Percentiles rank a stretch among this genome's conserved stretches.
These are phyloP conservation scores for Macrotus californicus DNA, from an alignment of 2,113 vertebrate genomes.

Conservation along the genomic window DNA sequence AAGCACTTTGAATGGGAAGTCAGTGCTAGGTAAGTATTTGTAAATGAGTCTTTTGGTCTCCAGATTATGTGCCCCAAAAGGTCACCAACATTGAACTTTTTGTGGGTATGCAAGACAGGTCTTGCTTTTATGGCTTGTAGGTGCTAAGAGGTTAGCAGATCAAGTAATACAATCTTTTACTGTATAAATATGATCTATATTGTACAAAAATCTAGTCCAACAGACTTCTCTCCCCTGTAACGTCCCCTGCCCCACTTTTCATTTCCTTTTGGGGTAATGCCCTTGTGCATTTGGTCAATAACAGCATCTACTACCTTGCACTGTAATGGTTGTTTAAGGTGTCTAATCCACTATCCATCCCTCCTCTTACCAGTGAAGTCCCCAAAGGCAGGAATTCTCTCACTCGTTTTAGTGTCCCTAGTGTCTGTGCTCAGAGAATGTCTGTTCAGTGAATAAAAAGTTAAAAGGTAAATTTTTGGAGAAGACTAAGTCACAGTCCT, in stretches of 20 bases:
- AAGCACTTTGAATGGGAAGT: conserved; percentile 3
- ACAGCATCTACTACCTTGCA: background rate
- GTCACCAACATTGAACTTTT: conserved; percentile 65
- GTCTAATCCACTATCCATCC: background rate
- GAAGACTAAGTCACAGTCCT: background rate
- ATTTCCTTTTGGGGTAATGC: background rate
- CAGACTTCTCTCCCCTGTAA: background rate
- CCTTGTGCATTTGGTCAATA: background rate
- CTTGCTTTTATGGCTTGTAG: conserved; percentile 62
- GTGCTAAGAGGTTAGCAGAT: conserved; percentile 59
- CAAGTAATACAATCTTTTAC: background rate
- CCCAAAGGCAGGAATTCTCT: background rate
- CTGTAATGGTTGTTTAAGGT: background rate
- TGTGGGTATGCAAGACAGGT: conserved; percentile 47
- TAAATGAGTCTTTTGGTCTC: conserved; percentile 58
- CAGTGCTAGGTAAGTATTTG: conserved; percentile 36
- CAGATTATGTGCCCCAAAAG: conserved; percentile 42
- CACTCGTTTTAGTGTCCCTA: background rate
- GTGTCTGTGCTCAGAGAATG: background rate
- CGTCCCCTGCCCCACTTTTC: background rate
- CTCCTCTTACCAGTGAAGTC: background rate
- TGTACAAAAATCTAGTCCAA: background rate
- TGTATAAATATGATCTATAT: background rate
- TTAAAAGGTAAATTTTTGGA: background rate
- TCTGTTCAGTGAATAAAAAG: conserved; percentile 1